Evolutionary conservation across 2,888 invertebrate species (phyloP).

Genomic region (Dicycla oo): DNA sequence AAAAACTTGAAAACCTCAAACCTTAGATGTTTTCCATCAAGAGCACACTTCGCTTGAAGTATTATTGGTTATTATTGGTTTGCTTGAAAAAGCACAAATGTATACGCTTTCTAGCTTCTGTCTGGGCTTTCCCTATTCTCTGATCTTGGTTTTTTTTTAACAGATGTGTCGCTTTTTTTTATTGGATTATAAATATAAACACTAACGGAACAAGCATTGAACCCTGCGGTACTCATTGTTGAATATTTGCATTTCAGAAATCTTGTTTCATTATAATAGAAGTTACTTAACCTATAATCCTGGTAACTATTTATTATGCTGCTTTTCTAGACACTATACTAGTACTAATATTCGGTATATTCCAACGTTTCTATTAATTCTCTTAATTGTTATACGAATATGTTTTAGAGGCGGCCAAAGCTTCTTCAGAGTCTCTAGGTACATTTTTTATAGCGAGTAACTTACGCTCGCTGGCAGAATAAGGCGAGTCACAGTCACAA

Average conservation of each 20-base stretch:
- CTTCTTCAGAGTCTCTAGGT: not conserved
- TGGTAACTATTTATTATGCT: not conserved
- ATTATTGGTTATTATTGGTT: too few relatives aligned
- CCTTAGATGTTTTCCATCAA: not conserved
- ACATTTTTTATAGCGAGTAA: not conserved
- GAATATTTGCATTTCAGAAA: too few relatives aligned
- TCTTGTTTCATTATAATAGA: too few relatives aligned
- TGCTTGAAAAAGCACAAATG: not conserved
- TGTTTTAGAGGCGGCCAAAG: not conserved
- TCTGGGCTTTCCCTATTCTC: not conserved
- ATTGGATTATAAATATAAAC: not conserved
- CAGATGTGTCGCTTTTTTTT: too few relatives aligned
- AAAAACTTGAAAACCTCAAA: not conserved
- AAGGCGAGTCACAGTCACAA: not conserved
- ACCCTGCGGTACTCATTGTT: slow-evolving; percentile 20
- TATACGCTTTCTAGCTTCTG: slow-evolving; percentile 1
- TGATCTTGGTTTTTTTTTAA: not conserved
- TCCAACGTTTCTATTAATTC: not conserved
- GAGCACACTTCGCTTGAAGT: not conserved
- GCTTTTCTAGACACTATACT: not conserved
- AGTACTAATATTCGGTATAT: too few relatives aligned
- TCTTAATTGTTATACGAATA: too few relatives aligned
- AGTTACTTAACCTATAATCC: not conserved
- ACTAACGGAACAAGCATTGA: not conserved
- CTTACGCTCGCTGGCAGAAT: not conserved